Conservation (phyloP, 2,113 vertebrate species). For the Melanotaenia duboulayi region DNA sequence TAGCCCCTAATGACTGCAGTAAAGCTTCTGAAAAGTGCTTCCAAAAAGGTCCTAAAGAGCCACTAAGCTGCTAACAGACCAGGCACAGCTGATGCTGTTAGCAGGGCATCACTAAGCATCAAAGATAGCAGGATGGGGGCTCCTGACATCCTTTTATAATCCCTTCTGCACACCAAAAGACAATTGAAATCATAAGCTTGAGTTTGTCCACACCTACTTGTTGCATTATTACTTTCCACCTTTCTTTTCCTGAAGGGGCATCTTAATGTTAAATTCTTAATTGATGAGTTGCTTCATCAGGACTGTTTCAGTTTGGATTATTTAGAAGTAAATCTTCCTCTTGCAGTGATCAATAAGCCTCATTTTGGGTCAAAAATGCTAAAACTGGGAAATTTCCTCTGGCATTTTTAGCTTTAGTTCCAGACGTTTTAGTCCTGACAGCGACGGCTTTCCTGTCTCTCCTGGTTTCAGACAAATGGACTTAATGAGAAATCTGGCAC, state of each 20-base stretch:
- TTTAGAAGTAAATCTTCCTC: neutral
- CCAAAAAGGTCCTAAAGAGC: conserved; percentile 78
- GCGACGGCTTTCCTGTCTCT: conserved; percentile 12
- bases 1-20: conserved; percentile 80
- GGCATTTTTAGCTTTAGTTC: conserved; percentile 3
- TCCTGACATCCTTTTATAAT: neutral
- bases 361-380: neutral
- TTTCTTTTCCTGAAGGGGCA: neutral
- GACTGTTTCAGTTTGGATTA: neutral
- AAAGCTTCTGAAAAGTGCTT: conserved; percentile 75
- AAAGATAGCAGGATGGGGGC: conserved; percentile 15
- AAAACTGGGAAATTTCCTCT: neutral
- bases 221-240: neutral
- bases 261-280: conserved; percentile 25
- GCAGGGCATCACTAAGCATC: conserved; percentile 24
- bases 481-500: conserved; percentile 42
- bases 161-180: neutral
- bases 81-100: conserved; percentile 40
- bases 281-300: conserved; percentile 33
- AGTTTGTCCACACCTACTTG: neutral
- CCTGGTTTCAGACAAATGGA: conserved; percentile 38
- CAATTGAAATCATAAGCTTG: neutral
- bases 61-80: conserved; percentile 71
- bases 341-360: neutral
- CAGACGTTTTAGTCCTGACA: conserved; percentile 2